Evolutionary conservation across 2,888 invertebrate species (phyloP).

Genomic region (Osmoderma eremita): DNA sequence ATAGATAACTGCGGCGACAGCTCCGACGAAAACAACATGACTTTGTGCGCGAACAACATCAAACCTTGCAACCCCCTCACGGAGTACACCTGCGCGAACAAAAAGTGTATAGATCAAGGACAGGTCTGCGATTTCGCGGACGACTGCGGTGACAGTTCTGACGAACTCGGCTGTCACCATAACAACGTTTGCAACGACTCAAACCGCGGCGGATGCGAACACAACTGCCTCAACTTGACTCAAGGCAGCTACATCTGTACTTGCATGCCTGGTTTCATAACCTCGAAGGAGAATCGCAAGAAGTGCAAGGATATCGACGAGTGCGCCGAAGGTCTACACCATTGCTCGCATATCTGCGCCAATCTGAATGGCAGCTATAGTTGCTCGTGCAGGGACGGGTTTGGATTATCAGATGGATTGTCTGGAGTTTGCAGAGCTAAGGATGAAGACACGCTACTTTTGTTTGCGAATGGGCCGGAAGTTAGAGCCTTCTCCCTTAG

Average conservation of each 20-base stretch:
- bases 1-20: conserved; percentile 94
- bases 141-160: conserved; percentile 91
- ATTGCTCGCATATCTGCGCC: conserved; percentile 92
- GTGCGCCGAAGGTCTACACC: conserved; percentile 82
- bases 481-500: conserved; percentile 79
- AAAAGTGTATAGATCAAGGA: conserved; percentile 80
- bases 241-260: conserved; percentile 89
- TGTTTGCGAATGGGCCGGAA: conserved; percentile 87
- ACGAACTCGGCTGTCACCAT: conserved; percentile 89
- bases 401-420: conserved; percentile 76
- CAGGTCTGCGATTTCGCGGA: conserved; percentile 90
- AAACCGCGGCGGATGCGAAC: conserved; percentile 86
- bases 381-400: conserved; percentile 88
- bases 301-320: conserved; percentile 91
- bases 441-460: conserved; percentile 73
- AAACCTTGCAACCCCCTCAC: conserved; percentile 80
- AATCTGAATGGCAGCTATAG: conserved; percentile 91
- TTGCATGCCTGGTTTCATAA: conserved; percentile 88
- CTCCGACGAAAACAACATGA: conserved; percentile 95
- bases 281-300: conserved; percentile 81
- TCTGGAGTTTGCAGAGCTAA: conserved; percentile 86
- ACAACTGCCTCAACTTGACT: conserved; percentile 88
- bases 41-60: conserved; percentile 80
- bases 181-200: conserved; percentile 69
- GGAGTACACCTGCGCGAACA: conserved; percentile 90